Base-by-base conservation (phyloP, 2,113 vertebrate species). In the Loxodonta africana region DNA sequence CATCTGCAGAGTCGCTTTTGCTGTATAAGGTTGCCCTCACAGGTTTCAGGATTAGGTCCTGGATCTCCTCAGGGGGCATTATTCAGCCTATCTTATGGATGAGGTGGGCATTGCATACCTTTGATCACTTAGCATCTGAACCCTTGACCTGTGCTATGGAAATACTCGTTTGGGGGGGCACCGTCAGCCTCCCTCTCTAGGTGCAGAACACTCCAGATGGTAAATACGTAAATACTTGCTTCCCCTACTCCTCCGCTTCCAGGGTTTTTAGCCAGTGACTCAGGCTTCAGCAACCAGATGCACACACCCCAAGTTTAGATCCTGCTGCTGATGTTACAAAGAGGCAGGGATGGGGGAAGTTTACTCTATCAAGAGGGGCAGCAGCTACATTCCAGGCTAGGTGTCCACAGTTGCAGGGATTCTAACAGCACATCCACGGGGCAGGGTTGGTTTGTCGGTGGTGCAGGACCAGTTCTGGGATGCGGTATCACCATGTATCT, bases 371-470 rank as follows among this genome's bases (percentile, higher is more conserved):
- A 67, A 51, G 46, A 28, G 37, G 6, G 30, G 30, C 26, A 17
- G 76, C 10, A 8, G 48, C 6, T 17, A 6, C 9, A 11, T 0
- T 6, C 2, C 21, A 1, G 15, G 2, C 15, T 41, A 28, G 76
- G 62, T 2, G 6, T 44, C 8, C 33, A 67, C 37, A 0, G 46
- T n/a, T 44, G 23, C 33, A 5, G 53, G 44, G 30, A 15, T n/a
- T 26, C 67, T 67, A 6, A 20, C 8, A 20, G 65, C 57, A 21
- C 17, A 82, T 15, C 33, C 63, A 3, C 0, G 2, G 44, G 82
- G 51, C 33, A 25, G 18, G 62, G 28, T 1, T 14, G 25, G 53
- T 0, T 0, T 2, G 20, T 83, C 2, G 0, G 23, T 10, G 21
- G 14, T 20, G 0, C 9, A 25, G 14, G 0, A 12, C 18, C 3